These are phyloP conservation scores for Parnassius apollo DNA, from an alignment of 2,888 invertebrate species.

Conservation along the genomic window DNA sequence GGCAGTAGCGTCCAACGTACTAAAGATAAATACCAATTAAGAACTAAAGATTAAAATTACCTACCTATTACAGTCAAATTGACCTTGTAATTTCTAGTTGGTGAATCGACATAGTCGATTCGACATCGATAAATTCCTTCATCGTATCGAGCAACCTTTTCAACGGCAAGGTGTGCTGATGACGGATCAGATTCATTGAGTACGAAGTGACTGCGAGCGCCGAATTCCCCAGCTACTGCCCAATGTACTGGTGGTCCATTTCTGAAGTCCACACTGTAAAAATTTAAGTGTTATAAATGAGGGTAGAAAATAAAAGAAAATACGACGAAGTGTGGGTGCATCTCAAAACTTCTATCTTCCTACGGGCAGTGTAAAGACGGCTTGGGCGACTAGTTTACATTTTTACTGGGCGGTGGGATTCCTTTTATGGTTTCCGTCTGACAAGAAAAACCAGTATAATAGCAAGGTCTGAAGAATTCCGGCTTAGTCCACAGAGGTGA, in stretches of 20 bases:
- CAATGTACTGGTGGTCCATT: slow-evolving; percentile 87
- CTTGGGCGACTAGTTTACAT: no score
- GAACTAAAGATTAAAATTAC: slow-evolving; percentile 44
- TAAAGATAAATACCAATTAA: no score
- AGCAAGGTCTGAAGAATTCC: no score
- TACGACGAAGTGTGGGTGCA: no score
- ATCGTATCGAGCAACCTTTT: slow-evolving; percentile 86
- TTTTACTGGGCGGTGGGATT: no score
- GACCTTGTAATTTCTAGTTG: slow-evolving; percentile 92
- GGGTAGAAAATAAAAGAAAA: no score
- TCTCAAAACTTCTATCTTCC: no score
- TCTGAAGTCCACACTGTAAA: slow-evolving; percentile 87
- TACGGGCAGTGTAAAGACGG: no score
- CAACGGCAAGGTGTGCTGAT: slow-evolving; percentile 87
- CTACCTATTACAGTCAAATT: slow-evolving; percentile 94
- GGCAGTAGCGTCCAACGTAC: no score
- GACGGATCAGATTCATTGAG: slow-evolving; percentile 86
- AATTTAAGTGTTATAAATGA: background rate
- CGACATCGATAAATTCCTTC: slow-evolving; percentile 93
- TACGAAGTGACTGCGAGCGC: slow-evolving; percentile 87
- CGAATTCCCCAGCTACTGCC: slow-evolving; percentile 89
- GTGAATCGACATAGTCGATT: slow-evolving; percentile 93
- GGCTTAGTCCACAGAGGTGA: no score
- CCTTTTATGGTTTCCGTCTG: no score
- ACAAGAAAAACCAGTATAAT: no score